Evolutionary conservation across 2,113 vertebrate genomes (phyloP).

Genomic region (Turdus rufiventris): DNA sequence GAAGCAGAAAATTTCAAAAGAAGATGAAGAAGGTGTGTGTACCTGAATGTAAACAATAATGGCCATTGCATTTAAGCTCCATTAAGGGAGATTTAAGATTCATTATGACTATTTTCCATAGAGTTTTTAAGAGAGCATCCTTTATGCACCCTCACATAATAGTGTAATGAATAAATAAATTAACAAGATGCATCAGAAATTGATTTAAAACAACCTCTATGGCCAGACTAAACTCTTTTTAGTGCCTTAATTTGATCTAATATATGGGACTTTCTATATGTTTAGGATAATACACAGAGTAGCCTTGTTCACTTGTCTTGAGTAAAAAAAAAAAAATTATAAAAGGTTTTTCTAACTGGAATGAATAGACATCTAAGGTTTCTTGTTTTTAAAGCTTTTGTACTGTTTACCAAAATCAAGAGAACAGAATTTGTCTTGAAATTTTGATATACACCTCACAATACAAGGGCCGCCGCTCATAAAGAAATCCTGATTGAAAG

Average conservation of each 20-base stretch:
- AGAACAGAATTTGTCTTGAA: conserved; percentile 36
- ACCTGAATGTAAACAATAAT: neutral
- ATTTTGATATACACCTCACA: conserved; percentile 40
- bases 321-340: neutral
- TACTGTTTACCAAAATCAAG: conserved; percentile 28
- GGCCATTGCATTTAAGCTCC: neutral
- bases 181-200: neutral
- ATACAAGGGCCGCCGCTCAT: conserved; percentile 27
- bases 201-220: neutral
- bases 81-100: neutral
- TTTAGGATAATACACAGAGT: neutral
- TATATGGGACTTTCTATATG: neutral
- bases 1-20: neutral
- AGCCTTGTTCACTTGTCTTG: neutral
- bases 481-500: conserved; percentile 64
- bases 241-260: neutral
- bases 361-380: conserved; percentile 32
- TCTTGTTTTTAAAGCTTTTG: conserved; percentile 26
- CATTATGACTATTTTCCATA: neutral
- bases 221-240: neutral
- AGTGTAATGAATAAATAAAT: neutral
- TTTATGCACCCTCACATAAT: neutral
- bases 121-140: neutral
- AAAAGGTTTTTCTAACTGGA: neutral
- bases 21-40: neutral